A percentile compares a stretch with the other conserved stretches of the same genome.
These are phyloP conservation scores for Ammospiza caudacuta DNA, from an alignment of 2,113 vertebrate genomes.

Conservation along the genomic window DNA sequence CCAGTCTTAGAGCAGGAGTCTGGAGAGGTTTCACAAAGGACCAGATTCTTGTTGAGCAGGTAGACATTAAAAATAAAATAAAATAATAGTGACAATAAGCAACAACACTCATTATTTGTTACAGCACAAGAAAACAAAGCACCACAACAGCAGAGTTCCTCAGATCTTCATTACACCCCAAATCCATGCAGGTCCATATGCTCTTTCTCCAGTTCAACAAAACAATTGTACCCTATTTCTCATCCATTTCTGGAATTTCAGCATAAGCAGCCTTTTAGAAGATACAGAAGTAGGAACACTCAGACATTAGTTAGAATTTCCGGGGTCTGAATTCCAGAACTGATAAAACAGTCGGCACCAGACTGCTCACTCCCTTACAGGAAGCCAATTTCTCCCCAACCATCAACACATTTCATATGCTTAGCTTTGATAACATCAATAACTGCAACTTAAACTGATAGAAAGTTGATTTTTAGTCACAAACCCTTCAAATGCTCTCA, in stretches of 20 bases:
- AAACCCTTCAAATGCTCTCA: background rate
- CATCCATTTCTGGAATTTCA: background rate
- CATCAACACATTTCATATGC: background rate
- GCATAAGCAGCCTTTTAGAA: background rate
- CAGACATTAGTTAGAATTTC: background rate
- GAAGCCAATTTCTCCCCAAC: background rate
- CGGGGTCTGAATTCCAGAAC: background rate
- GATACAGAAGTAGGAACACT: background rate
- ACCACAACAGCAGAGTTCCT: background rate
- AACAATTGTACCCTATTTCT: background rate
- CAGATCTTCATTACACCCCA: background rate
- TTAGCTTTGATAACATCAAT: background rate
- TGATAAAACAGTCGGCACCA: accelerated
- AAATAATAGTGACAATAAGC: too few relatives aligned
- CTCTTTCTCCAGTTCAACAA: background rate
- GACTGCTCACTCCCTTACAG: background rate
- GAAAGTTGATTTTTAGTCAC: background rate
- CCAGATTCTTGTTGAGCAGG: background rate
- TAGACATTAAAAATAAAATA: background rate
- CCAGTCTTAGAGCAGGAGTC: background rate
- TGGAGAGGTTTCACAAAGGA: background rate
- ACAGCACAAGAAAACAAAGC: background rate
- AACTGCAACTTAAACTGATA: background rate
- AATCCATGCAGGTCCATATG: background rate
- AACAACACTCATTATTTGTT: background rate